phyloP scores from a whole-genome alignment of 2,888 invertebrate genomes.

The Muscina levida region DNA sequence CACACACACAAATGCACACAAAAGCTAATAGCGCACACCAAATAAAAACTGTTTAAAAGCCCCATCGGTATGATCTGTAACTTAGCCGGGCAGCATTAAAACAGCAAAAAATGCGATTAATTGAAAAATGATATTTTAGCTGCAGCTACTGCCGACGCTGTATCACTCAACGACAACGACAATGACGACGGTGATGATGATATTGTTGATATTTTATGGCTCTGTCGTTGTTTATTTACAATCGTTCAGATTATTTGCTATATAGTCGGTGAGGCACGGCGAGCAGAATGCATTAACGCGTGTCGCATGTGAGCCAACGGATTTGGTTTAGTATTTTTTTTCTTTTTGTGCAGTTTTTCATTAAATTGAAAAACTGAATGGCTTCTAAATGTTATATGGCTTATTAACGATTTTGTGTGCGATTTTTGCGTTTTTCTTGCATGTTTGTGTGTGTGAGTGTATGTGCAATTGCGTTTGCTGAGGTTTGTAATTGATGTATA shows the following conservation, averaged over 20 bases:
- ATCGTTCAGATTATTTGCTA: neutral
- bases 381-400: conserved; percentile 55
- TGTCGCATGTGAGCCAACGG: neutral
- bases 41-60: no score
- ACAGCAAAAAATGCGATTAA: conserved; percentile 6
- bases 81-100: neutral
- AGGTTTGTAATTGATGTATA: neutral
- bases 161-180: neutral
- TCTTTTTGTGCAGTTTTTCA: neutral
- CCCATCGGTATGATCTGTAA: conserved; percentile 11
- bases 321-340: conserved; percentile 9
- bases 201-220: no score
- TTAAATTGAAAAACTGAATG: conserved; percentile 15
- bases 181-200: neutral
- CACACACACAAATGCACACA: conserved; percentile 6
- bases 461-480: no score
- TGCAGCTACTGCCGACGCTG: neutral
- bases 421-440: conserved; percentile 1
- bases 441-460: neutral
- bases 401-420: conserved; percentile 55
- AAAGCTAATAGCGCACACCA: conserved; percentile 6
- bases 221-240: neutral
- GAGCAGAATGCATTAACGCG: conserved; percentile 16
- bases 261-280: neutral
- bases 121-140: conserved; percentile 11